Evolutionary conservation across 1,140 invertebrate genomes (phyloP).

Genomic region (Brachystomella parvula): DNA sequence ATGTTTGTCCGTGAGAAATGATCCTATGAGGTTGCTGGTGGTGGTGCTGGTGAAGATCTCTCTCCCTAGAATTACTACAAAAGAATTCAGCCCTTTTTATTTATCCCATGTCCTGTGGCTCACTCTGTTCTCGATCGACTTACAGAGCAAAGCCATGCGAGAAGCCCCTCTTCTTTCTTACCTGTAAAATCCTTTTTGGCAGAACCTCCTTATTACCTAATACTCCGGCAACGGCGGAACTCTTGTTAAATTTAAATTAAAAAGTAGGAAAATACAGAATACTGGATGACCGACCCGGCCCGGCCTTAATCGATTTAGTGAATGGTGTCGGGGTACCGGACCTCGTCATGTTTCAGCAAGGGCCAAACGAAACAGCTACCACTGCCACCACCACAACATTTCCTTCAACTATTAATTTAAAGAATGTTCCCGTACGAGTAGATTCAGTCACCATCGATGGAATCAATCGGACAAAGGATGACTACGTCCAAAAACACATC

Average conservation of each 20-base stretch:
- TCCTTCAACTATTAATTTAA: slow-evolving; percentile 5
- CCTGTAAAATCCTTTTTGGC: too few species aligned
- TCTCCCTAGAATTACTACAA: neutral
- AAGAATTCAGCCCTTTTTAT: neutral
- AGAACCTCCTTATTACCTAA: neutral
- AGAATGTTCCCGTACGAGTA: slow-evolving; percentile 56
- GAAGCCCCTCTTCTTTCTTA: too few species aligned
- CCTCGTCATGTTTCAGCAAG: too few species aligned
- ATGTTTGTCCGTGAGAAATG: slow-evolving; percentile 3
- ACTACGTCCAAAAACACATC: slow-evolving; percentile 64
- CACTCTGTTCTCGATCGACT: too few species aligned
- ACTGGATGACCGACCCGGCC: too few species aligned
- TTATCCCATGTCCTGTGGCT: neutral
- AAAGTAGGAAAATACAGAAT: too few species aligned
- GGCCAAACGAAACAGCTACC: neutral
- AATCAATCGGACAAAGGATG: slow-evolving; percentile 70
- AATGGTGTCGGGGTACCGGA: too few species aligned
- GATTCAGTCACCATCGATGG: slow-evolving; percentile 72
- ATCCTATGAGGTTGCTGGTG: neutral
- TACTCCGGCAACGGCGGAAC: too few species aligned
- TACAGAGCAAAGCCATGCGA: too few species aligned
- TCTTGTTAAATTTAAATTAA: neutral
- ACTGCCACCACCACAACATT: slow-evolving; percentile 1
- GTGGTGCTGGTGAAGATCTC: neutral
- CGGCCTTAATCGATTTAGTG: too few species aligned